phyloP scores from a whole-genome alignment of 2,888 invertebrate genomes.

The Meiosimyza platycephala region DNA sequence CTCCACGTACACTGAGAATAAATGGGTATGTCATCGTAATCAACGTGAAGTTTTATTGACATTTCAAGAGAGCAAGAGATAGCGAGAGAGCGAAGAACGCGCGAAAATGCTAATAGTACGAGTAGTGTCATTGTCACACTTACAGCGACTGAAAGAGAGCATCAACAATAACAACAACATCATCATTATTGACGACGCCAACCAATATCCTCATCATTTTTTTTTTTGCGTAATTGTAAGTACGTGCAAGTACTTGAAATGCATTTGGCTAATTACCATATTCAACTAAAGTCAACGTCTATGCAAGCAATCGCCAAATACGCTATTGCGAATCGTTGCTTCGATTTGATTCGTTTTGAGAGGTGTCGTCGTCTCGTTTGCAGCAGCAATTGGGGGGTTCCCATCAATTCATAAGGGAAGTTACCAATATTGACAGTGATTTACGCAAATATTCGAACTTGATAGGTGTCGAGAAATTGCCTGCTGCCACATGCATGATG shows the following conservation, averaged over 20 bases:
- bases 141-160: conserved; percentile 4
- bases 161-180: conserved; percentile 13
- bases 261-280: conserved; percentile 64
- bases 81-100: not conserved
- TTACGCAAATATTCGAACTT: not conserved
- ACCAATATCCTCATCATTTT: conserved; percentile 20
- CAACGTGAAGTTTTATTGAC: conserved; percentile 5
- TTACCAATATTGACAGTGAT: conserved; percentile 12
- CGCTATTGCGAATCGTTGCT: conserved; percentile 4
- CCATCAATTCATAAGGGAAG: conserved; percentile 2
- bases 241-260: conserved; percentile 55
- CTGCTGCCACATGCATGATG: too few relatives aligned
- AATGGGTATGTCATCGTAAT: too few relatives aligned
- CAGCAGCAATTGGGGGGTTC: conserved; percentile 1
- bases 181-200: conserved; percentile 21
- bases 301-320: conserved; percentile 19
- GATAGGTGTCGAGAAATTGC: too few relatives aligned
- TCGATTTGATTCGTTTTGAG: conserved; percentile 10
- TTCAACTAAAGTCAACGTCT: conserved; percentile 46
- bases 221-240: conserved; percentile 25
- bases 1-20: too few relatives aligned
- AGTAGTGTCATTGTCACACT: conserved; percentile 7
- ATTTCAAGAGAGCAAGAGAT: conserved; percentile 14
- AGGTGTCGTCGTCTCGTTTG: not conserved
- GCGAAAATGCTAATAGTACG: conserved; percentile 32